phyloP scores from a whole-genome alignment of 2,113 vertebrate genomes.

The Plecotus auritus region DNA sequence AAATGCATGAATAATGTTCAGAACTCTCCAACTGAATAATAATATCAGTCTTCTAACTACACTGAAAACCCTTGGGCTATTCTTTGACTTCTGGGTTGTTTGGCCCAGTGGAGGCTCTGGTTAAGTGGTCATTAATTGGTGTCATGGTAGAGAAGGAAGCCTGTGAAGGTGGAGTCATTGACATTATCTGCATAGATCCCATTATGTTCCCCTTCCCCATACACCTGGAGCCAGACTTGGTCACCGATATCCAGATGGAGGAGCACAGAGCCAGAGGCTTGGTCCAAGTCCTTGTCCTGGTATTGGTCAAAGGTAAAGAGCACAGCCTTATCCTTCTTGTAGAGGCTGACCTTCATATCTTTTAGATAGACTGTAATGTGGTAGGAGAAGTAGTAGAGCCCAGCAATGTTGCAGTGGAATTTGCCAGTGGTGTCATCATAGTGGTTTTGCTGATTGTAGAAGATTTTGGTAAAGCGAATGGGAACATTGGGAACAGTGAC shows the following conservation, averaged over 20 bases:
- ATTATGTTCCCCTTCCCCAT: constrained; percentile 75
- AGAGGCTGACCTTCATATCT: constrained; percentile 85
- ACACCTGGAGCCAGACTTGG: constrained; percentile 88
- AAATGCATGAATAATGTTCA: neutral
- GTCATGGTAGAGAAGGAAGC: constrained; percentile 87
- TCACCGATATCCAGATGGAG: constrained; percentile 82
- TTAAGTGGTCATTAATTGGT: constrained; percentile 1
- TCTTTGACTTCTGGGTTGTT: neutral
- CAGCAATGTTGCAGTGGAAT: constrained; percentile 84
- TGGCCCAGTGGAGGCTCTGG: neutral
- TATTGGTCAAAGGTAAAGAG: constrained; percentile 88
- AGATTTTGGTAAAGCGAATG: constrained; percentile 87
- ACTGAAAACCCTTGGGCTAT: neutral
- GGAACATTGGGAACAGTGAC: constrained; percentile 79
- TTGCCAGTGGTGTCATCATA: constrained; percentile 86
- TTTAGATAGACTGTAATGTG: constrained; percentile 86
- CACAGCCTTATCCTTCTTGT: constrained; percentile 81
- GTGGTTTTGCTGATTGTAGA: constrained; percentile 87
- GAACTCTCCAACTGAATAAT: neutral
- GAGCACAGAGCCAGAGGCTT: constrained; percentile 84
- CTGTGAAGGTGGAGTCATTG: constrained; percentile 87
- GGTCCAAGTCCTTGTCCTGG: constrained; percentile 83
- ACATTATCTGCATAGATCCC: constrained; percentile 86
- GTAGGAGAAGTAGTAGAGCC: constrained; percentile 87
- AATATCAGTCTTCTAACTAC: neutral